Evolutionary conservation across 2,888 invertebrate genomes (phyloP), one percentile per base, ranked within the genome.

Genomic region (Anoplius nigerrimus): DNA sequence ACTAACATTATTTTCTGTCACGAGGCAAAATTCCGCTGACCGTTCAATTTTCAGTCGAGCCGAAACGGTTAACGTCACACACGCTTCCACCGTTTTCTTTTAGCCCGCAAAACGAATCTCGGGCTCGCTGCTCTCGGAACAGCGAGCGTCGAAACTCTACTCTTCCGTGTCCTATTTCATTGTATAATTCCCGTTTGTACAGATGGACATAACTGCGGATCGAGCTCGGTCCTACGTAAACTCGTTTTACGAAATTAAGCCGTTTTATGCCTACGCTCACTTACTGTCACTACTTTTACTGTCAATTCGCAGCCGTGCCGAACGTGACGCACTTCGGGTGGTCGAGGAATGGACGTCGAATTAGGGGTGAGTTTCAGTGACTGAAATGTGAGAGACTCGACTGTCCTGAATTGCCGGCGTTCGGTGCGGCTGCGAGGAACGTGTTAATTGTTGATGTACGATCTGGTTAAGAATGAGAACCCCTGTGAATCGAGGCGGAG

Each of bases 381-480:
- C n/a, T n/a, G n/a, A n/a, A n/a, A n/a, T n/a, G 13, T 42, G 24
- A 18, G 6, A 16, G 4, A 1, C 43, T 51, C 52, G 55, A 69
- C 45, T 8, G 18, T 6, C 15, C 54, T 6, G 18, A 54, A 22
- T 18, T 6, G 18, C n/a, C 21, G 2, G 60, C 59, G 20, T 53
- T 57, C 60, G 69, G 65, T 64, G 67, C 69, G 61, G 15, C 6
- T 57, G 21, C 59, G 69, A 62, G 53, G 57, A 69, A 67, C 65
- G 67, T 78, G 81, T 81, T 81, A 74, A 81, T 81, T 78, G 79
- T 79, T 81, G 75, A 76, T 78, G 78, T 76, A 66, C 72, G 72
- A 72, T 76, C 71, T 72, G 69, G 75, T 70, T 69, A 71, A 75
- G 69, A 34, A 34, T 11, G 65, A 65, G n/a, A 72, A 71, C 69